Evolutionary conservation across 2,113 vertebrate genomes (phyloP).

Genomic region (Strix aluco): DNA sequence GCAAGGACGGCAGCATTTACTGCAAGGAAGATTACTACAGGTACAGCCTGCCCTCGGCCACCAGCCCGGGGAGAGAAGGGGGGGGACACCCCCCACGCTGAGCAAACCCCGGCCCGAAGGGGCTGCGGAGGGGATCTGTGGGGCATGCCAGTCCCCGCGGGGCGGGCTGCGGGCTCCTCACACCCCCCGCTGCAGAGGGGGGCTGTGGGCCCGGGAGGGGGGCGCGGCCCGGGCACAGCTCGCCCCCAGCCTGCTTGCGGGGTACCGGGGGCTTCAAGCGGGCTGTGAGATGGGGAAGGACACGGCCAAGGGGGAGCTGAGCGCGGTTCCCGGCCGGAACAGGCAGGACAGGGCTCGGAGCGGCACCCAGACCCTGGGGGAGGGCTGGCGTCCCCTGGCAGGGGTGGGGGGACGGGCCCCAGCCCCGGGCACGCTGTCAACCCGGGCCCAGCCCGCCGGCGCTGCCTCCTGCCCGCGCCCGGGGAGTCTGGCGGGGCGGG

Average conservation of each 20-base stretch:
- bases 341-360: neutral
- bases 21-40: constrained; percentile 99
- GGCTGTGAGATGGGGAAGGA: neutral
- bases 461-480: neutral
- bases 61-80: neutral
- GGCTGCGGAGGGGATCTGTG: neutral
- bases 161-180: neutral
- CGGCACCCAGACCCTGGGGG: neutral
- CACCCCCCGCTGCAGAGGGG: neutral
- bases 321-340: neutral
- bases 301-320: neutral
- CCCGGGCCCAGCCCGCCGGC: neutral
- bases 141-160: neutral
- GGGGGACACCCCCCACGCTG: neutral
- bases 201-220: neutral
- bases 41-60: constrained; percentile 63
- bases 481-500: neutral
- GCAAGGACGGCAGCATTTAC: constrained; percentile 98
- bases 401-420: neutral
- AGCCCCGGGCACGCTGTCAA: neutral
- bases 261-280: neutral
- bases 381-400: neutral
- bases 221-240: neutral
- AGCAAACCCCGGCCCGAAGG: neutral
- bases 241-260: neutral